Base-by-base conservation (phyloP, 1,140 invertebrate genomes). In the Solenopsis fugax region DNA sequence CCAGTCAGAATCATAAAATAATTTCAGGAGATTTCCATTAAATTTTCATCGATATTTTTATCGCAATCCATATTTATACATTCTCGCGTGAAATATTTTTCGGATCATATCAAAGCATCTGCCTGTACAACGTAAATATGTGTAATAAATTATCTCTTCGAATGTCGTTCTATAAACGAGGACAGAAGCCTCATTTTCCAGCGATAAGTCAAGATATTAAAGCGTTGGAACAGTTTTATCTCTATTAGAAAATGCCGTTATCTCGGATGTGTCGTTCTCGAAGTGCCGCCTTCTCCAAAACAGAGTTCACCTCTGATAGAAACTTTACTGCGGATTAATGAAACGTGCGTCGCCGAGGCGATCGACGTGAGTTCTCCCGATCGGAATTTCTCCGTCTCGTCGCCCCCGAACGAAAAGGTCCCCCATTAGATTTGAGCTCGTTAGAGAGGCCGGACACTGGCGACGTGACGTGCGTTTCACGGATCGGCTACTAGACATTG, bases 401-500 rank as follows among this genome's bases (percentile, higher is more conserved):
- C 45, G 24, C n/a, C 60, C 50, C 12, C 60, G 21, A 34, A 45
- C 52, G 60, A 48, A 62, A 67, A 37, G 73, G 34, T 75, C 65
- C 75, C 87, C 69, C 75, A 89, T 90, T 85, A 87, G 82, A 85
- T 78, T 87, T 71, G 76, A 89, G 78, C 78, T 90, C 78, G 89
- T 90, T 90, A 90, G 85, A 24, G 85, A 45, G 21, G 12, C 58
- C 37, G 71, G 73, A 58, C 75, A 58, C 75, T 58, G 29, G 58
- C 52, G 29, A 50, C 88, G 67, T 87, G 76, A 89, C 76, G 65
- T 76, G 88, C 64, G 72, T 86, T 90, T 80, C 85, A 87, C 48
- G 37, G 91, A 87, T 87, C 64, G 81, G 71, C 90, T 91, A 90
- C 87, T 62, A 88, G 85, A 90, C 91, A 80, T 34, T 62, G 86